Percentiles rank a stretch among this genome's conserved stretches.
These are phyloP conservation scores for Serinus canaria DNA, from an alignment of 2,113 vertebrate species.

Conservation along the genomic window DNA sequence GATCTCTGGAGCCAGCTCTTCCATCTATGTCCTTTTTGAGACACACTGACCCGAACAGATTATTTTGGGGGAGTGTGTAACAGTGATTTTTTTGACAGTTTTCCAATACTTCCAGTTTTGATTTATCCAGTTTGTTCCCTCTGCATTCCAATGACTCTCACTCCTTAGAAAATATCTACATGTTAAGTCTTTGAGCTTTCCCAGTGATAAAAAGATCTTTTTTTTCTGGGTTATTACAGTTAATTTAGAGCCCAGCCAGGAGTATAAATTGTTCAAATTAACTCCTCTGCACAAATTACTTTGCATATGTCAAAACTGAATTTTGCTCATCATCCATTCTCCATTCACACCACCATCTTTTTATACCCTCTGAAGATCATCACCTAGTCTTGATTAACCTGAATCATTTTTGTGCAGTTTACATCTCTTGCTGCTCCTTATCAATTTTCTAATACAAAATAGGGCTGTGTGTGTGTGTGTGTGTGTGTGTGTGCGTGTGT, in stretches of 20 bases:
- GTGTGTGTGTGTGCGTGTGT: background rate
- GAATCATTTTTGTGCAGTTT: background rate
- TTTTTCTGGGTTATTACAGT: background rate
- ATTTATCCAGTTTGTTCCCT: background rate
- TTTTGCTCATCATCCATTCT: background rate
- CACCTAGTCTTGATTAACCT: background rate
- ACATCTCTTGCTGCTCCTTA: background rate
- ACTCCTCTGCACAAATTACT: background rate
- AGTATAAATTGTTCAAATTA: background rate
- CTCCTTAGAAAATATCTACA: background rate
- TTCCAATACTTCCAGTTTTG: background rate
- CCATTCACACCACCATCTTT: background rate
- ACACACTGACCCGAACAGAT: background rate
- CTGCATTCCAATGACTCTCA: background rate
- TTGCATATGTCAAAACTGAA: background rate
- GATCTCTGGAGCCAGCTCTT: background rate
- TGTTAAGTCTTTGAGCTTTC: background rate
- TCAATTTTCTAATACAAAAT: background rate
- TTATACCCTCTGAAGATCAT: background rate
- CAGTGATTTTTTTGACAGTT: background rate
- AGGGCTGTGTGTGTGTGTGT: background rate
- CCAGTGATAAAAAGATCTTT: background rate
- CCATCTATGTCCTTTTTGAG: background rate
- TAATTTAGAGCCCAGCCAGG: background rate
- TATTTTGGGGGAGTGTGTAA: background rate